Evolutionary conservation across 2,888 invertebrate species (phyloP).

Genomic region (Lysandra bellargus): DNA sequence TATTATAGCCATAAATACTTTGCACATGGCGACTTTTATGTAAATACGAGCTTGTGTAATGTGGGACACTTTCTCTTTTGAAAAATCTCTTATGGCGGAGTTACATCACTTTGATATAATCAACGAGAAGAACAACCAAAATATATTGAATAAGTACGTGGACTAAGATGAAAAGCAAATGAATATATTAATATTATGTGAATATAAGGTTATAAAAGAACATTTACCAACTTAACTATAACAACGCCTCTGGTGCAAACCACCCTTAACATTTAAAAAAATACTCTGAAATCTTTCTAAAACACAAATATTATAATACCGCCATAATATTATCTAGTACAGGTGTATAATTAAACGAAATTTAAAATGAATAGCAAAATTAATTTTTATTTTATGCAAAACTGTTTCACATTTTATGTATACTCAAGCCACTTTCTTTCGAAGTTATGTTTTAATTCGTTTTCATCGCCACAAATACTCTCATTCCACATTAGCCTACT

Average conservation of each 20-base stretch:
- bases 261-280: no score
- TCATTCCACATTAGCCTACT: not conserved
- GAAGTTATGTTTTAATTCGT: conserved; percentile 7
- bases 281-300: no score
- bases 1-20: conserved; percentile 15
- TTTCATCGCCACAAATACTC: not conserved
- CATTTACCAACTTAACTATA: no score
- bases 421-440: conserved; percentile 11
- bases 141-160: not conserved
- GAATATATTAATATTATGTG: no score
- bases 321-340: not conserved
- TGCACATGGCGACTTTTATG: conserved; percentile 9
- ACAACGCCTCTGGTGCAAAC: no score
- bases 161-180: no score
- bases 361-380: not conserved
- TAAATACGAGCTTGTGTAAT: conserved; percentile 20
- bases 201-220: no score
- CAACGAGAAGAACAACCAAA: not conserved
- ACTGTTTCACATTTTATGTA: not conserved
- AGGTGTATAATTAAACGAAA: not conserved
- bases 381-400: conserved; percentile 5
- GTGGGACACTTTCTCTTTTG: conserved; percentile 29
- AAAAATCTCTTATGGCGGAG: conserved; percentile 7
- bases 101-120: not conserved
- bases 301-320: no score